These are phyloP conservation scores for Parnassius smintheus DNA, from an alignment of 2,888 invertebrate genomes.

Conservation along the genomic window DNA sequence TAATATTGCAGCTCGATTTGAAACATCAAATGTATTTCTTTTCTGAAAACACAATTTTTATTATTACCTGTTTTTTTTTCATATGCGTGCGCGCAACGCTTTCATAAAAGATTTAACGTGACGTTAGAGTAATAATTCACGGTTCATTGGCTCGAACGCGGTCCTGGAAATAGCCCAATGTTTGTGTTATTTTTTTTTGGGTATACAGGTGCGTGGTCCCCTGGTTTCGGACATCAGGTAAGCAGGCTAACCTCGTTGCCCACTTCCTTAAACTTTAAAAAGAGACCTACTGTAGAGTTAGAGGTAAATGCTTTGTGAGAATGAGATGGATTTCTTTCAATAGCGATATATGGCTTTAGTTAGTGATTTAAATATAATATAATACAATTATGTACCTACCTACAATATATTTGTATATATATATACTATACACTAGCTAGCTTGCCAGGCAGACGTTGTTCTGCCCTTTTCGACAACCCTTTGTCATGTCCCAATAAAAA, in stretches of 20 bases:
- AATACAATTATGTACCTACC: no score
- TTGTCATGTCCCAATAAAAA: no score
- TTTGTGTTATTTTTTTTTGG: slow-evolving; percentile 63
- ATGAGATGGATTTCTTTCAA: neutral
- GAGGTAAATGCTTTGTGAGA: slow-evolving; percentile 9
- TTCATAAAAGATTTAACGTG: slow-evolving; percentile 35
- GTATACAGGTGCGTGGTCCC: slow-evolving; percentile 31
- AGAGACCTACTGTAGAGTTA: neutral
- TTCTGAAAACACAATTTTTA: slow-evolving; percentile 3
- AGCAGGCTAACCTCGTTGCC: slow-evolving; percentile 48
- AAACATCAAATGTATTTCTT: neutral
- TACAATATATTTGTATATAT: no score
- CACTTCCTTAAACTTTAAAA: slow-evolving; percentile 7
- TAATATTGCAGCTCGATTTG: no score
- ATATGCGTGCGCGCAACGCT: slow-evolving; percentile 9
- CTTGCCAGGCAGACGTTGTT: no score
- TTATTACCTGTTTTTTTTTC: slow-evolving; percentile 4
- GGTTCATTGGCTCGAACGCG: slow-evolving; percentile 49
- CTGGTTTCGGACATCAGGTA: slow-evolving; percentile 52
- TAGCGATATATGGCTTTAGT: neutral
- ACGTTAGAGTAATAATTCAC: slow-evolving; percentile 53
- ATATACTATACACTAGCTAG: no score
- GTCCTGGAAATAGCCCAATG: slow-evolving; percentile 41
- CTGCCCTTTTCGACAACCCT: no score
- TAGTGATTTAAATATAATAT: neutral